phyloP scores from a whole-genome alignment of 1,140 invertebrate genomes.

The Planococcus citri region DNA sequence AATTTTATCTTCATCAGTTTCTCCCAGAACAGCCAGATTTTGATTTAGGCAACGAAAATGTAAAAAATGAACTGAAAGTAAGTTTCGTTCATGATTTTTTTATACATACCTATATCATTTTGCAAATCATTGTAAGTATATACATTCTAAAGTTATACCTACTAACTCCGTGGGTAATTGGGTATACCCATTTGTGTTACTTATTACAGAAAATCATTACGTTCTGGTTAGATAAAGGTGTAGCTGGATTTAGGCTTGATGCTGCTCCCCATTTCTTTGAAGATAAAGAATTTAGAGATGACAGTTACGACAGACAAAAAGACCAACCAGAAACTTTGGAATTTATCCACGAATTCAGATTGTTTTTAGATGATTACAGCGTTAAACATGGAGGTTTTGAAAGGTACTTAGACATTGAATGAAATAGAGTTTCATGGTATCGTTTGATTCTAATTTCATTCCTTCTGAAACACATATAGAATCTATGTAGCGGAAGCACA shows the following conservation, averaged over 20 bases:
- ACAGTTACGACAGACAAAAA: slow-evolving; percentile 28
- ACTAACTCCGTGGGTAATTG: no score
- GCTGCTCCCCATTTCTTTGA: no score
- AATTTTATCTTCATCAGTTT: slow-evolving; percentile 66
- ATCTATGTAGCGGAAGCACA: no score
- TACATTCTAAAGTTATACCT: no score
- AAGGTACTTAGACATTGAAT: neutral
- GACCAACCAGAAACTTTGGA: slow-evolving; percentile 34
- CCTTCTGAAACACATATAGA: no score
- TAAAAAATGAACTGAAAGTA: slow-evolving; percentile 50
- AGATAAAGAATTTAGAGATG: slow-evolving; percentile 41
- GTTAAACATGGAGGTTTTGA: neutral
- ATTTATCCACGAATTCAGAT: slow-evolving; percentile 48
- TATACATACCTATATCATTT: no score
- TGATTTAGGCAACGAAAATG: slow-evolving; percentile 48
- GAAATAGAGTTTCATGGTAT: no score
- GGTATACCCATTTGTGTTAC: neutral
- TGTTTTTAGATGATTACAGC: slow-evolving; percentile 45
- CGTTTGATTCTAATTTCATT: no score
- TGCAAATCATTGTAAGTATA: no score
- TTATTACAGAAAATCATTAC: slow-evolving; percentile 35
- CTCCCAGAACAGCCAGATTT: slow-evolving; percentile 56
- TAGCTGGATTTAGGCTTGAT: no score
- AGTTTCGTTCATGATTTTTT: no score
- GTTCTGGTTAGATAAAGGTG: slow-evolving; percentile 53